Conservation (phyloP, 2,113 vertebrate genomes). For the Cyanoramphus novaezelandiae region DNA sequence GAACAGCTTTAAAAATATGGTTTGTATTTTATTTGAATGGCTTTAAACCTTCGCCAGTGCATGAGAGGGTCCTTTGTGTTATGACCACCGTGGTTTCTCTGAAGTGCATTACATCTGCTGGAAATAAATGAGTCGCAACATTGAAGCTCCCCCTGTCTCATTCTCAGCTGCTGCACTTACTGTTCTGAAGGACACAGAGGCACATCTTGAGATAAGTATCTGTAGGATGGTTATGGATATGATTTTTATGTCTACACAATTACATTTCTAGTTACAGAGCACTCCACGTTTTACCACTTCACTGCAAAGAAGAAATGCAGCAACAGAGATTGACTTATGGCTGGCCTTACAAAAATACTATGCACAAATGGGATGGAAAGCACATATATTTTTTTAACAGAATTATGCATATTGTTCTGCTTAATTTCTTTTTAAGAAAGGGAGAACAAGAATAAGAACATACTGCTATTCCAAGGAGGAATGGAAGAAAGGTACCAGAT, state of each 20-base stretch:
- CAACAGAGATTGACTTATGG: constrained; percentile 67
- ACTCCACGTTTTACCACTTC: constrained; percentile 65
- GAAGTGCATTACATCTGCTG: constrained; percentile 58
- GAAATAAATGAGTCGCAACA: constrained; percentile 67
- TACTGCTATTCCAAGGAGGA: background rate
- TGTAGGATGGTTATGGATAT: constrained; percentile 46
- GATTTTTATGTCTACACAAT: constrained; percentile 71
- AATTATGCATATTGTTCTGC: constrained; percentile 63
- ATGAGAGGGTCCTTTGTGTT: constrained; percentile 50
- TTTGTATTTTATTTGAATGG: constrained; percentile 70
- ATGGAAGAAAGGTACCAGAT: background rate
- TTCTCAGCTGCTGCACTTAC: constrained; percentile 64
- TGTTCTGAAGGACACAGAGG: constrained; percentile 68
- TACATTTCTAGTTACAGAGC: constrained; percentile 65
- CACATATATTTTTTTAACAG: constrained; percentile 66
- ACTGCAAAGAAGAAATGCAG: constrained; percentile 23
- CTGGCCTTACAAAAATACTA: constrained; percentile 60
- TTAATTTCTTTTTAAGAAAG: constrained; percentile 40
- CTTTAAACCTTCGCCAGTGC: constrained; percentile 60
- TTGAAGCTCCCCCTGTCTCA: constrained; percentile 58
- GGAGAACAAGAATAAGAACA: background rate
- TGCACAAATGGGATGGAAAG: constrained; percentile 54
- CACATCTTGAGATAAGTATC: constrained; percentile 65
- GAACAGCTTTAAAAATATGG: constrained; percentile 45
- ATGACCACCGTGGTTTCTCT: constrained; percentile 40